Evolutionary conservation across 2,797 vertebrate species (phyloP).

Genomic region (Alosa sapidissima): DNA sequence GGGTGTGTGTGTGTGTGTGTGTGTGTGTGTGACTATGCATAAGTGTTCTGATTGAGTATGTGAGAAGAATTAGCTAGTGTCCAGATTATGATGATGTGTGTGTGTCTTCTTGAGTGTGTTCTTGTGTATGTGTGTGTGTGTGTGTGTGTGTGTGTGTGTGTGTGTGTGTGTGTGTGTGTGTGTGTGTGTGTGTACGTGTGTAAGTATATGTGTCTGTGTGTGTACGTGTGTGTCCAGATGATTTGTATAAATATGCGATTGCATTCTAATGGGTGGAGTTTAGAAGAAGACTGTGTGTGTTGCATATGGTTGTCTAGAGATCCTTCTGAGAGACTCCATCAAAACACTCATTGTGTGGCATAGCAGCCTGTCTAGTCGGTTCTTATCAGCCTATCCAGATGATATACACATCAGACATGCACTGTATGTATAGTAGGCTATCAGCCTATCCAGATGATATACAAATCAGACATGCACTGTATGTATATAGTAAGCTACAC

Average conservation of each 20-base stretch:
- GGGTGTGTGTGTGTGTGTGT: conserved; percentile 30
- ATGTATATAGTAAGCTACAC: too few relatives aligned
- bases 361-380: not conserved
- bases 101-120: not conserved
- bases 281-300: not conserved
- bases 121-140: too few relatives aligned
- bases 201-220: too few relatives aligned
- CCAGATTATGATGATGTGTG: not conserved
- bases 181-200: too few relatives aligned
- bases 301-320: not conserved
- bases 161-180: too few relatives aligned
- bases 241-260: not conserved
- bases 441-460: too few relatives aligned
- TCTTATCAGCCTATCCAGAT: too few relatives aligned
- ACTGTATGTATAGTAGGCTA: too few relatives aligned
- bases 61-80: not conserved
- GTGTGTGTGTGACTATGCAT: not conserved
- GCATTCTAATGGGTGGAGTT: not conserved
- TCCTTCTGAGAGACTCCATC: not conserved
- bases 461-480: too few relatives aligned
- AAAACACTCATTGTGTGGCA: not conserved
- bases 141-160: too few relatives aligned
- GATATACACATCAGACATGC: too few relatives aligned
- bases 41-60: not conserved
- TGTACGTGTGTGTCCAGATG: not conserved